phyloP scores from a whole-genome alignment of 2,888 invertebrate genomes.

The Sipha maydis region DNA sequence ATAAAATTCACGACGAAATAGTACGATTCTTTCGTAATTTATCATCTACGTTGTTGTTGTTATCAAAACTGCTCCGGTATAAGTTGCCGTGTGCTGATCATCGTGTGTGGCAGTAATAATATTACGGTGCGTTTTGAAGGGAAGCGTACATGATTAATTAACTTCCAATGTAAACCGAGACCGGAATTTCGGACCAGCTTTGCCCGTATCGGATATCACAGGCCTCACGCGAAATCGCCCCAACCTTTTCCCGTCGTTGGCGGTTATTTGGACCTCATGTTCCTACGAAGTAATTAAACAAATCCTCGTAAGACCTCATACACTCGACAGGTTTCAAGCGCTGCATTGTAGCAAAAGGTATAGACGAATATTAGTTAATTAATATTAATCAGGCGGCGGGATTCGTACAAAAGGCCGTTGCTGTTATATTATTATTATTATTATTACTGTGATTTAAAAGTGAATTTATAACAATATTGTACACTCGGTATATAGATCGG shows the following conservation, averaged over 20 bases:
- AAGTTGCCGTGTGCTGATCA: not conserved
- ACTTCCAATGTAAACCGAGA: conserved; percentile 60
- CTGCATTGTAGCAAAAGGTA: conserved; percentile 23
- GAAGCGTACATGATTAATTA: conserved; percentile 36
- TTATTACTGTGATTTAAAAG: not conserved
- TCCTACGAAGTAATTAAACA: conserved; percentile 45
- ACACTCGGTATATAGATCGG: no score
- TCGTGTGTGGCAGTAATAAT: not conserved
- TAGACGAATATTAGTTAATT: conserved; percentile 18
- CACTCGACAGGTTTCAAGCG: conserved; percentile 36
- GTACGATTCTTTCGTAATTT: no score
- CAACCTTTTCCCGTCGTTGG: conserved; percentile 39
- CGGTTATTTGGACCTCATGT: conserved; percentile 42
- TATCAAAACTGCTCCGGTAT: not conserved
- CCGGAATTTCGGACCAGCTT: conserved; percentile 49
- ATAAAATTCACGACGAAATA: no score
- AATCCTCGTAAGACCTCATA: conserved; percentile 43
- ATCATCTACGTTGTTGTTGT: no score
- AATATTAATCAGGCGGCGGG: not conserved
- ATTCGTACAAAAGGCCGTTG: not conserved
- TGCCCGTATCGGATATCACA: conserved; percentile 56
- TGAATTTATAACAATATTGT: not conserved
- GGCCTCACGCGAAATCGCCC: conserved; percentile 47
- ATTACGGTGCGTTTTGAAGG: conserved; percentile 14
- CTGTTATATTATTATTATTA: not conserved